Conservation (phyloP, 2,797 vertebrate species). For the Tolypeutes matacus region DNA sequence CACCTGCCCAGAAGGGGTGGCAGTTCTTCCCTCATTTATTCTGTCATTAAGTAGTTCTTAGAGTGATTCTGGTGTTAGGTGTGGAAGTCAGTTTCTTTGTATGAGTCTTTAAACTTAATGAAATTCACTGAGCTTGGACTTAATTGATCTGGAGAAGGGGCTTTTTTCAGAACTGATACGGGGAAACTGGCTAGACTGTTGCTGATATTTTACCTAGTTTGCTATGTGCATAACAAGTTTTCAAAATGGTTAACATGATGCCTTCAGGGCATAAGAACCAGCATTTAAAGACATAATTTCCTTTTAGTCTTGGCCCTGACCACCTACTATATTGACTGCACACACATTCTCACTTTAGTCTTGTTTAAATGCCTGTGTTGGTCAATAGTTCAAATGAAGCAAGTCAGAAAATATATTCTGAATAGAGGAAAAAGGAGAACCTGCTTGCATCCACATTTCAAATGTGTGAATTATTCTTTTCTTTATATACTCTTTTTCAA, state of each 20-base stretch:
- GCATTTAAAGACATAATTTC: not conserved
- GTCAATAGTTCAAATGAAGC: conserved; percentile 45
- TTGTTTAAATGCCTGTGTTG: not conserved
- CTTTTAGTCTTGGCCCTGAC: not conserved
- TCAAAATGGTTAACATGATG: not conserved
- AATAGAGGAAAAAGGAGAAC: conserved; percentile 17
- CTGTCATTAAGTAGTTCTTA: not conserved
- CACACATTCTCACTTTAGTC: not conserved
- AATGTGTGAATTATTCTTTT: not conserved
- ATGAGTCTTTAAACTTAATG: not conserved
- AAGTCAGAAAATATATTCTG: conserved; percentile 46
- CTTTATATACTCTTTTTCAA: conserved; percentile 46
- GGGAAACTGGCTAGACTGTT: not conserved
- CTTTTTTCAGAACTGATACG: not conserved
- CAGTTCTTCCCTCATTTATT: not conserved
- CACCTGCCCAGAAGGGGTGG: not conserved
- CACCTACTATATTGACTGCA: not conserved
- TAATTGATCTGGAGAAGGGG: not conserved
- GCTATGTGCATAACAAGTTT: not conserved
- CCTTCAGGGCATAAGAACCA: not conserved
- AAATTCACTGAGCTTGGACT: conserved; percentile 32
- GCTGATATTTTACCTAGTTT: conserved; percentile 58
- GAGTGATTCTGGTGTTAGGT: not conserved
- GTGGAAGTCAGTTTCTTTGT: not conserved
- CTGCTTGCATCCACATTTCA: conserved; percentile 2